phyloP scores from a whole-genome alignment of 2,797 vertebrate genomes.

The Aplochiton taeniatus region DNA sequence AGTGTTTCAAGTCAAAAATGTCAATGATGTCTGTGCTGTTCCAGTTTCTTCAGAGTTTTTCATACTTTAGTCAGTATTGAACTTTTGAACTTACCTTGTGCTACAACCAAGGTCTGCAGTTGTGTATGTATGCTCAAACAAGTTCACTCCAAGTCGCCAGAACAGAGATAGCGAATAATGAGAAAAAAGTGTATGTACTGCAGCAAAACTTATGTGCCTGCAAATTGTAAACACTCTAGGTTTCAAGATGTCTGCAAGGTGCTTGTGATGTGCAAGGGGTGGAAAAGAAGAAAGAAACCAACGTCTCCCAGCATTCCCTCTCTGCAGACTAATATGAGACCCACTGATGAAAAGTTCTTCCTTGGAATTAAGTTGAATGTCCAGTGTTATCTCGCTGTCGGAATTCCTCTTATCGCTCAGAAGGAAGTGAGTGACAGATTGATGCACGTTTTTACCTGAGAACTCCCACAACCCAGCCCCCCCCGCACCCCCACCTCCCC shows the following conservation, averaged over 20 bases:
- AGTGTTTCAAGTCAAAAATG: constrained; percentile 34
- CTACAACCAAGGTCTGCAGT: too few relatives aligned
- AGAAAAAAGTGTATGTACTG: constrained; percentile 22
- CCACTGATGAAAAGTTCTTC: constrained; percentile 81
- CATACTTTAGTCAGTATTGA: too few relatives aligned
- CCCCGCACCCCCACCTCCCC: too few relatives aligned
- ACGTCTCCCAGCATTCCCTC: constrained; percentile 51
- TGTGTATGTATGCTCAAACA: constrained; percentile 56
- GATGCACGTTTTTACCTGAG: constrained; percentile 81
- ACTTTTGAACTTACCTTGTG: too few relatives aligned
- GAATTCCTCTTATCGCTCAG: constrained; percentile 84
- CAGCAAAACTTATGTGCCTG: constrained; percentile 42
- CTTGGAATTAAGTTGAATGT: constrained; percentile 80
- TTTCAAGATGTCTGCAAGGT: constrained; percentile 59
- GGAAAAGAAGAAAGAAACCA: constrained; percentile 17
- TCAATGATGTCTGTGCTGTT: too few relatives aligned
- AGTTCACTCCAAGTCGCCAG: constrained; percentile 48
- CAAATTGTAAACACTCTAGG: constrained; percentile 51
- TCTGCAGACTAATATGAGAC: constrained; percentile 78
- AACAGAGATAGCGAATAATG: constrained; percentile 46
- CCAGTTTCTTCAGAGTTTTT: too few relatives aligned
- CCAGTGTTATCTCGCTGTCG: constrained; percentile 77
- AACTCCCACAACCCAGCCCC: constrained; percentile 67
- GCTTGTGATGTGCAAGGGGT: constrained; percentile 43
- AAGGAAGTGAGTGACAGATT: constrained; percentile 85